Conservation (phyloP, 2,888 invertebrate species). For the Calameuta idolon region DNA sequence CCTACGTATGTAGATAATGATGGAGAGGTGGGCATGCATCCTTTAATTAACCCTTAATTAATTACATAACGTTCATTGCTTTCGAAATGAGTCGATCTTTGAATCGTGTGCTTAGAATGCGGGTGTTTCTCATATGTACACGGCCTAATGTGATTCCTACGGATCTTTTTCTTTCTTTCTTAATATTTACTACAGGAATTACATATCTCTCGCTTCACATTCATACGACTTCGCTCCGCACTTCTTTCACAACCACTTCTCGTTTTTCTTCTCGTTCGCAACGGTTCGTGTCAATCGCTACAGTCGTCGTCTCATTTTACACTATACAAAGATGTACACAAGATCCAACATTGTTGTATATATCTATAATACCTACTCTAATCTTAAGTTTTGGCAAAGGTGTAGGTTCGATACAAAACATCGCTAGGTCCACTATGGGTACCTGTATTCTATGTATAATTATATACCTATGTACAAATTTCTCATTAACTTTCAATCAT, state of each 20-base stretch:
- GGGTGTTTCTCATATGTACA: conserved; percentile 19
- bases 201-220: conserved; percentile 14
- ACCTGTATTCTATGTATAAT: conserved; percentile 15
- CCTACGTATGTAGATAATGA: conserved; percentile 46
- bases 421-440: conserved; percentile 35
- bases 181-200: not conserved
- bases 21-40: conserved; percentile 41
- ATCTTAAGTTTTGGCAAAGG: conserved; percentile 60
- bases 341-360: conserved; percentile 58
- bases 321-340: conserved; percentile 62
- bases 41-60: conserved; percentile 24
- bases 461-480: conserved; percentile 23
- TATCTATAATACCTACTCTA: conserved; percentile 35
- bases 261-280: conserved; percentile 25
- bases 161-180: not conserved
- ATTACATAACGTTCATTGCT: conserved; percentile 22
- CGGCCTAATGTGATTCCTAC: conserved; percentile 18
- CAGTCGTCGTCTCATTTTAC: conserved; percentile 35
- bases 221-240: conserved; percentile 26
- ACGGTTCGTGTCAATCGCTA: conserved; percentile 14
- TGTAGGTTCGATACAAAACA: conserved; percentile 55
- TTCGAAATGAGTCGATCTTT: conserved; percentile 9
- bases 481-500: conserved; percentile 51
- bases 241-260: conserved; percentile 17
- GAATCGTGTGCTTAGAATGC: conserved; percentile 8